Base-by-base conservation (phyloP, 2,113 vertebrate species). In the Sisor rabdophorus region DNA sequence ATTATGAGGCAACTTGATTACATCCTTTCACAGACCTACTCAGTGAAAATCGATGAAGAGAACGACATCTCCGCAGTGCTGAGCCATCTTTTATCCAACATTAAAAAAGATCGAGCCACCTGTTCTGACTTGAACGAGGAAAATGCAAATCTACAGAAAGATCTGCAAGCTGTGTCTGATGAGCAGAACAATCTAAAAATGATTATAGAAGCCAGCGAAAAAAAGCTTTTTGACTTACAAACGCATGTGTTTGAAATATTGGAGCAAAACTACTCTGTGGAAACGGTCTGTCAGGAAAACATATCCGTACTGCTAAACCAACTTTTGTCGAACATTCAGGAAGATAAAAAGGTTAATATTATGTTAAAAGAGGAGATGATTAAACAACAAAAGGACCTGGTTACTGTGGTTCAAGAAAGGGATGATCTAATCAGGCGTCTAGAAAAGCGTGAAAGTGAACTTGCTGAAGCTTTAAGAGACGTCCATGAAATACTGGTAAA, bases 351-450 rank as follows among this genome's bases (percentile, higher is more conserved):
- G 20, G 58, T 32, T 26, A 11, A 26, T 22, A 47, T 12, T 24
- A 17, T 40, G 32, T 58, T 30, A 40, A 48, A 59, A 3, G 55
- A 73, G 5, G 82, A 87, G 55, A 89, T 83, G 80, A 85, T 87
- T 12, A 84, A 88, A 56, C 84, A 93, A 58, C 85, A 89, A 86
- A 86, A 86, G 11, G 86, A 90, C 22, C 75, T 94, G 61, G 77
- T 84, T 53, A 36, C 69, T 28, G 28, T 80, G 15, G 52, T 72
- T 81, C 80, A 84, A 77, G 91, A 92, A 71, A 91, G 81, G 85
- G 87, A 90, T 54, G 71, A 17, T 22, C 22, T 92, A 44, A 86
- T 73, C 77, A 79, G 80, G 15, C 48, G 88, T 5, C 78, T 91
- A 78, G 87, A 88, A 79, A 87, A 71, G 28, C 89, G 89, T 30